Evolutionary conservation across 2,113 vertebrate genomes (phyloP).

Genomic region (Xiphophorus hellerii): DNA sequence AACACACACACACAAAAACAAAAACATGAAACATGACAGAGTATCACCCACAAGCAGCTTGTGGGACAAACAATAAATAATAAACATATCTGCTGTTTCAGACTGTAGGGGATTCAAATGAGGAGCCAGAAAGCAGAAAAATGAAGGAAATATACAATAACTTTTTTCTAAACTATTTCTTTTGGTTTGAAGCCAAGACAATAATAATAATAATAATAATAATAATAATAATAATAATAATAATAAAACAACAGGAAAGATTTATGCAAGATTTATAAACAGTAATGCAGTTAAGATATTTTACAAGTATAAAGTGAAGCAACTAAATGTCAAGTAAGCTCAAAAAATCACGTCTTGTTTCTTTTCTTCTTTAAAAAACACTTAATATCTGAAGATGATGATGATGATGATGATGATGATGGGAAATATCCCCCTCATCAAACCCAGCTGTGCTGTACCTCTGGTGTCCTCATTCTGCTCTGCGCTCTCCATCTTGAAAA

Average conservation of each 20-base stretch:
- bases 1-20: too few relatives aligned
- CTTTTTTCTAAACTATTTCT: slow-evolving; percentile 48
- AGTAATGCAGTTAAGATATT: slow-evolving; percentile 59
- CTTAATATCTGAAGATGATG: slow-evolving; percentile 20
- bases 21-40: slow-evolving; percentile 60
- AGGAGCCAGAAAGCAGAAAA: slow-evolving; percentile 61
- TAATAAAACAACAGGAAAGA: slow-evolving; percentile 52
- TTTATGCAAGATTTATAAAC: slow-evolving; percentile 45
- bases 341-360: slow-evolving; percentile 41
- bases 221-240: too few relatives aligned
- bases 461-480: slow-evolving; percentile 1
- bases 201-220: not conserved
- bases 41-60: slow-evolving; percentile 65
- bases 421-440: slow-evolving; percentile 20
- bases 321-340: slow-evolving; percentile 74
- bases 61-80: slow-evolving; percentile 89
- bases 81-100: slow-evolving; percentile 66
- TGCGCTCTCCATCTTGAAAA: slow-evolving; percentile 4
- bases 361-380: slow-evolving; percentile 39
- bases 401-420: slow-evolving; percentile 16
- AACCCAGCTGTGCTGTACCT: slow-evolving; percentile 70
- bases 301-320: slow-evolving; percentile 76
- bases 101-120: slow-evolving; percentile 67
- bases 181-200: slow-evolving; percentile 75
- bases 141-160: slow-evolving; percentile 73